These are phyloP conservation scores for Charanyca ferruginea DNA, from an alignment of 2,888 invertebrate species.

Conservation along the genomic window DNA sequence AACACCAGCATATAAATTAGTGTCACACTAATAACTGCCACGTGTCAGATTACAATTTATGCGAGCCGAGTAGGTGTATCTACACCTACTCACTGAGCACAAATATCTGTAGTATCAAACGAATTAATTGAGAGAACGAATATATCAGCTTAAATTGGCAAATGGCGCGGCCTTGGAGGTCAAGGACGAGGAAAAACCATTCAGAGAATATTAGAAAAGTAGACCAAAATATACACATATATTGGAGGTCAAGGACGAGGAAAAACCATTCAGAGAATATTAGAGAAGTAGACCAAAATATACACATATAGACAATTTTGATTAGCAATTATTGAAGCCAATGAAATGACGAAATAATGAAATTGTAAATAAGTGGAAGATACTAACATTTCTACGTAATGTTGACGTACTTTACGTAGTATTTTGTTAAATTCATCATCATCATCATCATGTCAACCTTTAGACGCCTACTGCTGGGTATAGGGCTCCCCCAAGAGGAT, in stretches of 20 bases:
- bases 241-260: not conserved
- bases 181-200: not conserved
- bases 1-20: too few species aligned
- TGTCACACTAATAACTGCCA: constrained; percentile 1
- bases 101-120: not conserved
- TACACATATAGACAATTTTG: not conserved
- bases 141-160: not conserved
- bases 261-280: not conserved
- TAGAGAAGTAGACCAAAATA: not conserved
- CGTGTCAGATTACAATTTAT: not conserved
- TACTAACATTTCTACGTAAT: too few species aligned
- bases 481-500: too few species aligned
- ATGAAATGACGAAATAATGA: too few species aligned
- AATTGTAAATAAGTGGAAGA: too few species aligned
- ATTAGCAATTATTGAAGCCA: too few species aligned
- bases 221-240: not conserved
- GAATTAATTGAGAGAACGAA: not conserved
- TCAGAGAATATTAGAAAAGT: not conserved
- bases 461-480: too few species aligned
- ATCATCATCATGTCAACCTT: too few species aligned
- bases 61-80: not conserved
- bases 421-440: too few species aligned
- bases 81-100: not conserved
- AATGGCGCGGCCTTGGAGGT: too few species aligned
- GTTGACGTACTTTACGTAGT: too few species aligned